Conservation (phyloP, 2,888 invertebrate genomes). For the Agrochola lota region DNA sequence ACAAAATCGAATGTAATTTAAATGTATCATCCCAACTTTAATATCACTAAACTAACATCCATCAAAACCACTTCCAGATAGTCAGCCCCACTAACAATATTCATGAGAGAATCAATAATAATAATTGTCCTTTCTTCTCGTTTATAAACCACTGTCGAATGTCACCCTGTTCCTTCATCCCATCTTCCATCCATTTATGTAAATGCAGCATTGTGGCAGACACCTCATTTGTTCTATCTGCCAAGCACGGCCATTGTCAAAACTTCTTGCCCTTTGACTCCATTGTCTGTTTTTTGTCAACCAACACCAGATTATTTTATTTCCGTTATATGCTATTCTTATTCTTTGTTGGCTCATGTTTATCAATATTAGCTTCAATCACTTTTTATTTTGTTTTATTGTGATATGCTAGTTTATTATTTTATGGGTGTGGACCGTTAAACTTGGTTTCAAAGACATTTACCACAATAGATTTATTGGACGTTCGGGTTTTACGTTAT, state of each 20-base stretch:
- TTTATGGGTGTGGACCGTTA: constrained; percentile 46
- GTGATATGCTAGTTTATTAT: constrained; percentile 50
- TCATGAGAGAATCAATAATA: constrained; percentile 76
- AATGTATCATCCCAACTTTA: constrained; percentile 22
- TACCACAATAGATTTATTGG: constrained; percentile 45
- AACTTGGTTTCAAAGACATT: constrained; percentile 50
- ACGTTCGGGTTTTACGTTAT: constrained; percentile 16
- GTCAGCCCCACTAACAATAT: constrained; percentile 68
- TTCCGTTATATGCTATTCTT: constrained; percentile 85
- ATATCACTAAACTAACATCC: constrained; percentile 47
- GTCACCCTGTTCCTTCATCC: constrained; percentile 76
- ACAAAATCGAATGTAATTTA: background rate
- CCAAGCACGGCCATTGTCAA: constrained; percentile 84
- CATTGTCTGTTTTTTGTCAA: constrained; percentile 89
- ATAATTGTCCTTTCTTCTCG: constrained; percentile 72
- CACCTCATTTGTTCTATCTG: constrained; percentile 88
- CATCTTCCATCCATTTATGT: constrained; percentile 80
- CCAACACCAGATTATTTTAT: constrained; percentile 87
- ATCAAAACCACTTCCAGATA: constrained; percentile 57
- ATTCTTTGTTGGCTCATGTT: constrained; percentile 82
- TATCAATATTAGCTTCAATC: constrained; percentile 76
- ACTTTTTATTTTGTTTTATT: constrained; percentile 50
- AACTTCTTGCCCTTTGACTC: constrained; percentile 87
- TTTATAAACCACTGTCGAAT: constrained; percentile 66
- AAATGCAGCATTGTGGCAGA: constrained; percentile 87